Conservation (phyloP, 1,140 invertebrate genomes). For the Mactra quadrangularis region DNA sequence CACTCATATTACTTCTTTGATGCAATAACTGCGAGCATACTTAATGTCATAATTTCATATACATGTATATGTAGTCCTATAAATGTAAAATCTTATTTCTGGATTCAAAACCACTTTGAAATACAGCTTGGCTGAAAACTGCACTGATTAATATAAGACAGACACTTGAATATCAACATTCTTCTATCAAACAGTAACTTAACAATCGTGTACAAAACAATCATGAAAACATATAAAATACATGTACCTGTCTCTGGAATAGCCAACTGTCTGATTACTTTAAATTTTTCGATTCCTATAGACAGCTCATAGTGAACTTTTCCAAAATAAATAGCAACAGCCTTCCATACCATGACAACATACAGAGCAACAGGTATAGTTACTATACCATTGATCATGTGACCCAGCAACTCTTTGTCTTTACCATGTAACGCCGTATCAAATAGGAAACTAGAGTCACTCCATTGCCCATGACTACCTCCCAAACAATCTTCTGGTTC, state of each 20-base stretch:
- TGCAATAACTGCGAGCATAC: too few relatives aligned
- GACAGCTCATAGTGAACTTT: constrained; percentile 91
- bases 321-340: constrained; percentile 92
- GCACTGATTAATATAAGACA: too few relatives aligned
- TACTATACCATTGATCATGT: constrained; percentile 95
- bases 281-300: constrained; percentile 93
- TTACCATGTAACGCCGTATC: constrained; percentile 88
- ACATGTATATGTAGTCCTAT: too few relatives aligned
- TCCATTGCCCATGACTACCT: constrained; percentile 72
- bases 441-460: constrained; percentile 80
- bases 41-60: too few relatives aligned
- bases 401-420: constrained; percentile 91
- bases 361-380: constrained; percentile 98
- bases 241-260: constrained; percentile 92
- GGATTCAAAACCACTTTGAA: too few relatives aligned
- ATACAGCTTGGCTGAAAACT: too few relatives aligned
- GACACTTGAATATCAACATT: too few relatives aligned
- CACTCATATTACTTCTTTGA: too few relatives aligned
- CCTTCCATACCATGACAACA: constrained; percentile 95
- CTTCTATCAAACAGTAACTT: too few relatives aligned
- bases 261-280: constrained; percentile 95
- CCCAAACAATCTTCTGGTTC: constrained; percentile 33
- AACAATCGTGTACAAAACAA: too few relatives aligned
- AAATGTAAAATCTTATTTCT: too few relatives aligned
- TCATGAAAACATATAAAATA: too few relatives aligned